Conservation (phyloP, 2,797 vertebrate genomes). For the Poeciliopsis presidionis region DNA sequence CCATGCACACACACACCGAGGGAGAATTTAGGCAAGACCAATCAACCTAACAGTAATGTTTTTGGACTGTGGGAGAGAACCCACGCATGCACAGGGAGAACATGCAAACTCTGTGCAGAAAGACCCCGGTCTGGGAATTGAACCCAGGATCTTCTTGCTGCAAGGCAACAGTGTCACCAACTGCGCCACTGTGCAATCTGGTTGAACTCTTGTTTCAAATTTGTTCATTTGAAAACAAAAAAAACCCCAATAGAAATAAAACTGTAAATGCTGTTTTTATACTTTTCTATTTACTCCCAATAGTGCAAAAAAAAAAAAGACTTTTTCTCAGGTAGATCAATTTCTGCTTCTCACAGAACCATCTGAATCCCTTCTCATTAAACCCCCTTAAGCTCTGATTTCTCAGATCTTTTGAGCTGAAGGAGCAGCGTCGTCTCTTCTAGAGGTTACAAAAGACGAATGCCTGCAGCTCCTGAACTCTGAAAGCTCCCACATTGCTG, state of each 20-base stretch:
- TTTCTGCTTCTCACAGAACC: not conserved
- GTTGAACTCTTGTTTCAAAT: too few species aligned
- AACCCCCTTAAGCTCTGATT: not conserved
- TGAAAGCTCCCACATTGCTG: not conserved
- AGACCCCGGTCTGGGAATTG: too few species aligned
- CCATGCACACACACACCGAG: too few species aligned
- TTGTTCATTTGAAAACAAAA: not conserved
- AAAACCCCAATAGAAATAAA: not conserved
- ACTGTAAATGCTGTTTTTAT: not conserved
- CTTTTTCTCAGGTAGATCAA: not conserved
- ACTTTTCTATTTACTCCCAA: not conserved
- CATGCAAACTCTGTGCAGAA: too few species aligned
- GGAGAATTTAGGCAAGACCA: too few species aligned
- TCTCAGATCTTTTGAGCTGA: not conserved
- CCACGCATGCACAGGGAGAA: too few species aligned
- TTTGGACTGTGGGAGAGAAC: too few species aligned
- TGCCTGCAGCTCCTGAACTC: not conserved
- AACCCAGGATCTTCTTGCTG: too few species aligned
- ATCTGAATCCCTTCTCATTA: not conserved
- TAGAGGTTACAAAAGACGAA: not conserved
- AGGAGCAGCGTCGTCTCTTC: not conserved
- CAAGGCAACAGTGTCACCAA: too few species aligned
- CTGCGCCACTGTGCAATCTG: too few species aligned
- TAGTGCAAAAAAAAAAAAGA: not conserved
- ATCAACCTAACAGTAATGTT: too few species aligned